Conservation (phyloP, 2,113 vertebrate genomes). For the Hippocampus zosterae region DNA sequence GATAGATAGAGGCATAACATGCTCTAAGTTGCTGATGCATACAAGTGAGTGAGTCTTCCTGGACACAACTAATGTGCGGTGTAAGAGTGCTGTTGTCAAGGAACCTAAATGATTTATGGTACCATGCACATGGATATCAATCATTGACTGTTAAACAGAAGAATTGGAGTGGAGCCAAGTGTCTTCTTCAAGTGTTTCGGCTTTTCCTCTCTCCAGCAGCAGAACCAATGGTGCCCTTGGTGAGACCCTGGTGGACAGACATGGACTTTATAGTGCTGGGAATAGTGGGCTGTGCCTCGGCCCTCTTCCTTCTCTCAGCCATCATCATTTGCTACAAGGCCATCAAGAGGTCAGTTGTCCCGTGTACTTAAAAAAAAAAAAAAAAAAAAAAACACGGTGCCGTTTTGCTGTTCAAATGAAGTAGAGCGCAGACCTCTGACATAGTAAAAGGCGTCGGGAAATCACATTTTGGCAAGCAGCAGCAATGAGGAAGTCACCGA, state of each 20-base stretch:
- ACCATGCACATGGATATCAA: conserved; percentile 51
- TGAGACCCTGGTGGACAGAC: conserved; percentile 89
- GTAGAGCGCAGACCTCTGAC: background rate
- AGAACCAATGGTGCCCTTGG: conserved; percentile 74
- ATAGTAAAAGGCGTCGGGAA: background rate
- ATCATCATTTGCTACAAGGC: conserved; percentile 98
- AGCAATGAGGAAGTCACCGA: background rate
- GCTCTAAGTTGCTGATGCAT: conserved; percentile 55
- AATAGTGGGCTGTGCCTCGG: conserved; percentile 82
- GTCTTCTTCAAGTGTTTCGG: background rate
- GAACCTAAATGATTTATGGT: conserved; percentile 66
- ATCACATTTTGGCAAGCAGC: background rate
- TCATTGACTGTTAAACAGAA: conserved; percentile 60
- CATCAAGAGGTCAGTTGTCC: conserved; percentile 87
- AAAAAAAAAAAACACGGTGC: too few relatives aligned
- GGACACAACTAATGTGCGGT: conserved; percentile 50
- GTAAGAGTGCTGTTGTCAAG: conserved; percentile 56
- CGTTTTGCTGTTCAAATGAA: background rate
- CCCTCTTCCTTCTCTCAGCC: conserved; percentile 85
- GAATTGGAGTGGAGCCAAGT: conserved; percentile 30
- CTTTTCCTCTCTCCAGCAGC: conserved; percentile 64
- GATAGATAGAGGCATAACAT: conserved; percentile 31
- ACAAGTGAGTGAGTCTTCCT: conserved; percentile 48
- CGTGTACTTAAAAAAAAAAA: background rate
- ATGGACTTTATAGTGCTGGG: conserved; percentile 82